Evolutionary conservation across 2,888 invertebrate genomes (phyloP).

Genomic region (Byasa hedistus): DNA sequence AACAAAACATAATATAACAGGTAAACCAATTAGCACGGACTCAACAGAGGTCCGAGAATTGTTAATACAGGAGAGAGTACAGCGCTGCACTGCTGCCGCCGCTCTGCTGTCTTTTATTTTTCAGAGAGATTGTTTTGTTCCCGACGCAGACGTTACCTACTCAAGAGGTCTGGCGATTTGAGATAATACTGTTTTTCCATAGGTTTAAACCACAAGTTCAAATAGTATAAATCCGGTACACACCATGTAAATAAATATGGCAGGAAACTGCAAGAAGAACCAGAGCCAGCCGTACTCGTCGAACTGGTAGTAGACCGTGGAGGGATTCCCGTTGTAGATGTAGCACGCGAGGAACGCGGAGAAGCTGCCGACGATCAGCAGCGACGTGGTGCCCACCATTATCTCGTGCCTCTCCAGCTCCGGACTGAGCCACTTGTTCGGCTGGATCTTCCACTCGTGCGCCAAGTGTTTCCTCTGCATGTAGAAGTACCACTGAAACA

Average conservation of each 20-base stretch:
- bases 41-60: too few species aligned
- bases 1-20: constrained; percentile 21
- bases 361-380: constrained; percentile 76
- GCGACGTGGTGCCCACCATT: constrained; percentile 79
- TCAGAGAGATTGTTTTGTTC: too few species aligned
- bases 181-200: too few species aligned
- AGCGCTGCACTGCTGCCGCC: too few species aligned
- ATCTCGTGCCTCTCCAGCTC: constrained; percentile 86
- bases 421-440: constrained; percentile 83
- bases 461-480: constrained; percentile 80
- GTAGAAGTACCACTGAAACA: constrained; percentile 85
- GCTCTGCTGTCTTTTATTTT: too few species aligned
- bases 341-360: constrained; percentile 83
- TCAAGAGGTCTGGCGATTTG: too few species aligned
- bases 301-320: constrained; percentile 82
- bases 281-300: constrained; percentile 83
- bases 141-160: too few species aligned
- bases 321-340: constrained; percentile 83
- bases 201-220: too few species aligned
- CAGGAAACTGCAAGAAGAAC: constrained; percentile 83
- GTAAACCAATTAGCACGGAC: too few species aligned
- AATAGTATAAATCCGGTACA: constrained; percentile 40
- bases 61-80: too few species aligned
- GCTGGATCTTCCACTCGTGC: constrained; percentile 87
- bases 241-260: constrained; percentile 82